Conservation (phyloP, 23 tunicate species). For the Halocynthia roretzi region DNA sequence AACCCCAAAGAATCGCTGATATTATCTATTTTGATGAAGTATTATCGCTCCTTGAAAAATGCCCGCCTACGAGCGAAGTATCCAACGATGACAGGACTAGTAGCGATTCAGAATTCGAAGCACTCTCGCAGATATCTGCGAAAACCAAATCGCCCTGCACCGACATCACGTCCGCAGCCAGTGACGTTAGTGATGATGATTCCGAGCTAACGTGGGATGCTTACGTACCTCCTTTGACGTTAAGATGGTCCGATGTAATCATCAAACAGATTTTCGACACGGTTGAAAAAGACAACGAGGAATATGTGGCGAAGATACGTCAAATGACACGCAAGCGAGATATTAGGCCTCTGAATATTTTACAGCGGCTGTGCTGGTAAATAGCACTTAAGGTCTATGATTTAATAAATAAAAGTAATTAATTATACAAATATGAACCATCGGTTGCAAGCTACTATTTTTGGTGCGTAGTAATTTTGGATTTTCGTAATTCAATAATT, state of each 20-base stretch:
- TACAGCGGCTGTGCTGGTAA: slow-evolving; percentile 49
- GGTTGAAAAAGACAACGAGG: slow-evolving; percentile 45
- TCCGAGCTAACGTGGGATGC: slow-evolving; percentile 43
- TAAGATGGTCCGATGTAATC: slow-evolving; percentile 47
- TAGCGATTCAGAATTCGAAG: slow-evolving; percentile 16
- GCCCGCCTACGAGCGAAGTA: background rate
- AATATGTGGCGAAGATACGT: slow-evolving; percentile 29
- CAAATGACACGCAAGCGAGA: slow-evolving; percentile 24
- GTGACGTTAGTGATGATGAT: slow-evolving; percentile 1
- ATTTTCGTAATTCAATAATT: no score
- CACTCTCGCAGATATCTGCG: background rate
- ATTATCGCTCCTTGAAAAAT: slow-evolving; percentile 1
- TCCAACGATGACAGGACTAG: slow-evolving; percentile 16
- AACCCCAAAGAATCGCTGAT: background rate
- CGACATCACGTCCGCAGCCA: background rate
- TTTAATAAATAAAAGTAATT: background rate
- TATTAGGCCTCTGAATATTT: slow-evolving; percentile 41
- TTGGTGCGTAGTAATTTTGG: no score
- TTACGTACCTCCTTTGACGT: slow-evolving; percentile 35
- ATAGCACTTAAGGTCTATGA: background rate
- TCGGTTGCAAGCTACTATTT: no score
- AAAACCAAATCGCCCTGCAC: background rate
- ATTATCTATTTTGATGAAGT: slow-evolving; percentile 13
- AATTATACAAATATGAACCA: no score
- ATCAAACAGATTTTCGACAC: slow-evolving; percentile 47